Evolutionary conservation across 2,113 vertebrate genomes (phyloP).

Genomic region (Calypte anna): DNA sequence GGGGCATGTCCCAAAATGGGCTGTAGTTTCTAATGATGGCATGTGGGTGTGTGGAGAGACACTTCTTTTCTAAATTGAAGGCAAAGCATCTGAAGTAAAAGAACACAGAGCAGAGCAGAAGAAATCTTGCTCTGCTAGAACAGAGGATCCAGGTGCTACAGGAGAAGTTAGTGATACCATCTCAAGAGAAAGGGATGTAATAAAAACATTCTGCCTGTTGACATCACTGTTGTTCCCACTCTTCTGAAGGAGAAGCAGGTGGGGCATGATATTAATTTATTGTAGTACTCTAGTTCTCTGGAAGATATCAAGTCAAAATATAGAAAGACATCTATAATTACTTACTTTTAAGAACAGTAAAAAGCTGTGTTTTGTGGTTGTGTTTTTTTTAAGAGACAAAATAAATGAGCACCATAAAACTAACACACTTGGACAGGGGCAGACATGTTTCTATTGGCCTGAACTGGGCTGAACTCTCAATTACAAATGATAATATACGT

Average conservation of each 20-base stretch:
- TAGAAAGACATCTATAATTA: background rate
- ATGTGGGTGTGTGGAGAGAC: accelerated
- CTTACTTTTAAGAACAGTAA: background rate
- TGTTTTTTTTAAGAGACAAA: background rate
- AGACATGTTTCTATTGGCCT: background rate
- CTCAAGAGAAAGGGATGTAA: background rate
- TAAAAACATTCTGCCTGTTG: background rate
- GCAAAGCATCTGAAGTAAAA: background rate
- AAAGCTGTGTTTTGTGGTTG: background rate
- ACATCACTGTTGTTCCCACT: background rate
- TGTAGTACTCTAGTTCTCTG: background rate
- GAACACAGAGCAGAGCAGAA: background rate
- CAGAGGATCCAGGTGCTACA: background rate
- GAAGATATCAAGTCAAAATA: background rate
- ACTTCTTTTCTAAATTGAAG: background rate
- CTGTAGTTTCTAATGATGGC: background rate
- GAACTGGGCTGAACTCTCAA: background rate
- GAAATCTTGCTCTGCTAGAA: background rate
- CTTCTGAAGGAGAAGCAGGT: background rate
- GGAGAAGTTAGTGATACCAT: background rate
- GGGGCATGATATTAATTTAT: background rate
- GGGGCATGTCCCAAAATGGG: background rate
- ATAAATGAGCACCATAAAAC: background rate
- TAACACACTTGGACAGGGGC: accelerated
- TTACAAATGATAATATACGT: background rate